These are phyloP conservation scores for cat (Felis catus) DNA, from an alignment of 2,113 vertebrate genomes.

Conservation along the genomic window DNA sequence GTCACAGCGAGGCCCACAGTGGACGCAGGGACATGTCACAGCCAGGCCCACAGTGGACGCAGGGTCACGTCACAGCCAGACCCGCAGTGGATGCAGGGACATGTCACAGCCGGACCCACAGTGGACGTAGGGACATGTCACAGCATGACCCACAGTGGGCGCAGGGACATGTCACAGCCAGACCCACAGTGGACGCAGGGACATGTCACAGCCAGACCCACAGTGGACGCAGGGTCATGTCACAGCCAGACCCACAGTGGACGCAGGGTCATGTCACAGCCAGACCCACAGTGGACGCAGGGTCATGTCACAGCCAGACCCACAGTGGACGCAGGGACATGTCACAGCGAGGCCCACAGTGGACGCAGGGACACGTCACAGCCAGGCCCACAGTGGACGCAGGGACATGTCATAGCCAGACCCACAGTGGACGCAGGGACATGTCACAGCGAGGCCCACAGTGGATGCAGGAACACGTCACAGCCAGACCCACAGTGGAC, in stretches of 20 bases:
- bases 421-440: no score
- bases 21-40: no score
- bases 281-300: no score
- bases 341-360: rapidly evolving
- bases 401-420: neutral
- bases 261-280: no score
- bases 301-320: rapidly evolving
- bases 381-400: rapidly evolving
- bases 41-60: rapidly evolving
- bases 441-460: neutral
- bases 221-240: no score
- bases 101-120: rapidly evolving
- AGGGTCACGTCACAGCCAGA: neutral
- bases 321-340: no score
- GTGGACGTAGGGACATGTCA: rapidly evolving
- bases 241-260: no score
- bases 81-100: no score
- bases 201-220: neutral
- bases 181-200: no score
- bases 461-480: neutral
- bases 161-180: no score
- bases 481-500: neutral
- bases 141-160: neutral
- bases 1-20: neutral
- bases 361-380: neutral